phyloP scores from a whole-genome alignment of 2,888 invertebrate genomes.

The Amblyjoppa proteus region DNA sequence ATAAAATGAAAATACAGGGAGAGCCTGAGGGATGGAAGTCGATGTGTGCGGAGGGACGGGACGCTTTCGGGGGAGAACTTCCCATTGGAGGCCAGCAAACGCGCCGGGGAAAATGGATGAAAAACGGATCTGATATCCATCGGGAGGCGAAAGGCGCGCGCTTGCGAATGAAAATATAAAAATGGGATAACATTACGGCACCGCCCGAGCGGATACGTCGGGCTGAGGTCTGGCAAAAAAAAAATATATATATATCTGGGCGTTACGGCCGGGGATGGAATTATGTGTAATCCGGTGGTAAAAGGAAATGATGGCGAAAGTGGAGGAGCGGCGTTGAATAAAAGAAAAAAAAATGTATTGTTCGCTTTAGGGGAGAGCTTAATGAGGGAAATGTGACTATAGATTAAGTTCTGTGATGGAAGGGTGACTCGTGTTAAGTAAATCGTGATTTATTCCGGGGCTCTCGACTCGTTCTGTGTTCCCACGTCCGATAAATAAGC shows the following conservation, averaged over 20 bases:
- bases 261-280: constrained; percentile 4
- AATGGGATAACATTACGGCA: constrained; percentile 24
- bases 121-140: constrained; percentile 31
- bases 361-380: constrained; percentile 2
- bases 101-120: constrained; percentile 8
- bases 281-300: constrained; percentile 6
- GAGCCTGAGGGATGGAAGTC: constrained; percentile 8
- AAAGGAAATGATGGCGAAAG: constrained; percentile 19
- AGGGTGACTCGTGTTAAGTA: constrained; percentile 41
- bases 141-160: background rate
- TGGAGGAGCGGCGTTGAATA: constrained; percentile 8
- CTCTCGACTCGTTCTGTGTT: background rate
- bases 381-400: background rate
- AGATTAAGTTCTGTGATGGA: constrained; percentile 56
- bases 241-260: constrained; percentile 29
- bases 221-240: background rate
- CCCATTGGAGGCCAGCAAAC: constrained; percentile 5
- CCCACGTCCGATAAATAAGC: constrained; percentile 33
- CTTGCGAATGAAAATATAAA: background rate
- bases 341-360: constrained; percentile 36
- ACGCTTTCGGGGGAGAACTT: background rate
- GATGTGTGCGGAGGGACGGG: constrained; percentile 7
- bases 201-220: background rate
- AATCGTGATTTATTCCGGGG: background rate
- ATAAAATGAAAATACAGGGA: constrained; percentile 19